These are phyloP conservation scores for Phalacrocorax brasilianus DNA, from an alignment of 2,113 vertebrate species.

Conservation along the genomic window DNA sequence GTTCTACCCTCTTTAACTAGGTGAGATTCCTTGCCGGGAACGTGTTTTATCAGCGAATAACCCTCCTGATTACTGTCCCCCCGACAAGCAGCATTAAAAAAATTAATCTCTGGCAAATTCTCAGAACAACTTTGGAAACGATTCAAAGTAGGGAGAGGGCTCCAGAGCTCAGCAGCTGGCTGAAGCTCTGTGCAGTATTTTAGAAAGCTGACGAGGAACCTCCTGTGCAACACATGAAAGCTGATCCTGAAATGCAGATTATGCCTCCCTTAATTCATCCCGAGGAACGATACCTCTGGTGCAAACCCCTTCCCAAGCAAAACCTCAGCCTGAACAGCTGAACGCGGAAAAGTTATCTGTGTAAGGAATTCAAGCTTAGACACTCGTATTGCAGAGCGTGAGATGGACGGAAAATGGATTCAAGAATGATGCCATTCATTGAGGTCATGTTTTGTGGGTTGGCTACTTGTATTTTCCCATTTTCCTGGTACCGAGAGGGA, in stretches of 20 bases:
- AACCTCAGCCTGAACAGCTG: conserved; percentile 16
- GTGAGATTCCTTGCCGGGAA: neutral
- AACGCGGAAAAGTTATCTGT: conserved; percentile 13
- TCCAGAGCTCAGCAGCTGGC: conserved; percentile 19
- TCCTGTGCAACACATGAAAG: conserved; percentile 27
- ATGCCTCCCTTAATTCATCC: neutral
- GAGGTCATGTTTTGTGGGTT: neutral
- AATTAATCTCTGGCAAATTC: conserved; percentile 9
- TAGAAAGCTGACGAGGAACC: conserved; percentile 38
- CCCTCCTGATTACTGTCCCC: neutral
- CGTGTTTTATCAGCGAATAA: neutral
- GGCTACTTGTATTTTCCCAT: neutral
- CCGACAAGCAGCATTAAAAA: neutral
- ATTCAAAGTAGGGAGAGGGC: conserved; percentile 35
- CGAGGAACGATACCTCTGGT: neutral
- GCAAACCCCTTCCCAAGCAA: neutral
- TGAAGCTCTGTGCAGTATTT: neutral
- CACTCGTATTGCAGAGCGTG: neutral
- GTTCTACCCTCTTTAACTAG: neutral
- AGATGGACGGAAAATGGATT: neutral
- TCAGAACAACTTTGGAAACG: neutral
- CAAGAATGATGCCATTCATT: conserved; percentile 26
- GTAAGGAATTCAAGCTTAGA: neutral
- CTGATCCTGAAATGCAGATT: neutral
- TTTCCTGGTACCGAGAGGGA: neutral